phyloP scores from a whole-genome alignment of 2,113 vertebrate species.

The Pterocles gutturalis region DNA sequence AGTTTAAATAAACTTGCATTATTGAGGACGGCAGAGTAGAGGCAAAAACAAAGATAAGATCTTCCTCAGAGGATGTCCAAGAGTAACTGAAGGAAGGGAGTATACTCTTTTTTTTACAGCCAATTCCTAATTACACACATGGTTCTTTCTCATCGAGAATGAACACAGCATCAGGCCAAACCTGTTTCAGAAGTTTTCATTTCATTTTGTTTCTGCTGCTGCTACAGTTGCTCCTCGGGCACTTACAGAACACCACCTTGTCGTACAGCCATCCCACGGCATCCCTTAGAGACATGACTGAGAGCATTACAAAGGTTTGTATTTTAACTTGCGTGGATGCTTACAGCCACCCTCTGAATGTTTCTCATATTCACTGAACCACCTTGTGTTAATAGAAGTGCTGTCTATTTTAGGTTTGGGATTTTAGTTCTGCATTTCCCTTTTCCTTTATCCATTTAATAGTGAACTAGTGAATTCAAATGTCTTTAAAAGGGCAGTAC shows the following conservation, averaged over 20 bases:
- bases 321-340: neutral
- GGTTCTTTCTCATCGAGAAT: neutral
- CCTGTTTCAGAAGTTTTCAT: neutral
- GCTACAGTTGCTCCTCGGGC: neutral
- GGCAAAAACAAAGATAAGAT: neutral
- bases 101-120: neutral
- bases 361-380: neutral
- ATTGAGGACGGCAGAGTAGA: neutral
- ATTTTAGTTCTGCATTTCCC: neutral
- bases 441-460: neutral
- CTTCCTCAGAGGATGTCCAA: neutral
- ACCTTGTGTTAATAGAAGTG: neutral
- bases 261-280: neutral
- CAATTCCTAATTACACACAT: neutral
- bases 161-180: neutral
- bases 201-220: neutral
- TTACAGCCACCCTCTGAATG: neutral
- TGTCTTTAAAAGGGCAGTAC: neutral
- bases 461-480: neutral
- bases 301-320: neutral
- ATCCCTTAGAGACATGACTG: neutral
- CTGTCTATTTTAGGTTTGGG: neutral
- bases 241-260: neutral
- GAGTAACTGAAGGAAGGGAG: neutral
- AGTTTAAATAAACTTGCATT: neutral